These are phyloP conservation scores for Dicrurus megarhynchus DNA, from an alignment of 2,113 vertebrate species.

Conservation along the genomic window DNA sequence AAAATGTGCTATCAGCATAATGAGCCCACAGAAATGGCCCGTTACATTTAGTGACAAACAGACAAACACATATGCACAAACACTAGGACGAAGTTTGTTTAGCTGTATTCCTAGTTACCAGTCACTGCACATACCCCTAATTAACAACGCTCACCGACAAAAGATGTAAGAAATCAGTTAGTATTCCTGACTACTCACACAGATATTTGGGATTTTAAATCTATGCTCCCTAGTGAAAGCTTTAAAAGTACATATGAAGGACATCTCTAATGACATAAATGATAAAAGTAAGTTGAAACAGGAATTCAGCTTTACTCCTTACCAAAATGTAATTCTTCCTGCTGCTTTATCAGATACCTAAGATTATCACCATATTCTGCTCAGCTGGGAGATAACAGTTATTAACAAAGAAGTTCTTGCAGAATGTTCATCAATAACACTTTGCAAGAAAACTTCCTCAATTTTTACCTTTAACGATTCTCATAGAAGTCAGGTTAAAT, in stretches of 20 bases:
- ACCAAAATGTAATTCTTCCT: not conserved
- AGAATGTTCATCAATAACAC: not conserved
- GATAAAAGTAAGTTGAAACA: not conserved
- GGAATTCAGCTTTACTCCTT: not conserved
- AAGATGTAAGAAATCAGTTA: not conserved
- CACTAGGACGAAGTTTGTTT: not conserved
- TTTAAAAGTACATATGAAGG: not conserved
- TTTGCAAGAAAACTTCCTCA: not conserved
- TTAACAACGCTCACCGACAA: slow-evolving; percentile 4
- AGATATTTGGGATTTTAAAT: not conserved
- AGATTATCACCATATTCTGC: not conserved
- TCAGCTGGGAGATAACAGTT: not conserved
- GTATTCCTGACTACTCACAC: not conserved
- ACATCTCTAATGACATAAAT: not conserved
- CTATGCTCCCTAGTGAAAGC: not conserved
- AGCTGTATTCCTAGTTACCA: not conserved
- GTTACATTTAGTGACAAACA: not conserved
- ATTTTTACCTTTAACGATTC: not conserved
- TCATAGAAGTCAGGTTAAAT: not conserved
- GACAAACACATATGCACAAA: not conserved
- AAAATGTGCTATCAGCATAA: slow-evolving; percentile 7
- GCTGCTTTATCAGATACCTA: not conserved
- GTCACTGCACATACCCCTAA: not conserved
- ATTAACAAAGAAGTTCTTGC: not conserved
- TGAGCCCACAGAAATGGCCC: not conserved